Evolutionary conservation across 2,113 vertebrate genomes (phyloP).

Genomic region (Sialia sialis): DNA sequence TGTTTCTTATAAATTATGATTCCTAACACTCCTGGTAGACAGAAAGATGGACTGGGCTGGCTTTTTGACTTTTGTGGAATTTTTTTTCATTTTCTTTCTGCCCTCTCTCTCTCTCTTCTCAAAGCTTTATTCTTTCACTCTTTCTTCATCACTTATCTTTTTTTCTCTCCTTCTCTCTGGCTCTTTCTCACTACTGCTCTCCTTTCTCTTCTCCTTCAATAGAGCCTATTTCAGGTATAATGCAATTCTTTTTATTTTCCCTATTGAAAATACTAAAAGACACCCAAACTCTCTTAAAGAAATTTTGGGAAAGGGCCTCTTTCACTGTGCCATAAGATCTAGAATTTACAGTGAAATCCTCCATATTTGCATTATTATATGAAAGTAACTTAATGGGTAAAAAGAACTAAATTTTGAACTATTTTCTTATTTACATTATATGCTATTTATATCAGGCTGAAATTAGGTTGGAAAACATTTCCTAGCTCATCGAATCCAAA

Average conservation of each 20-base stretch:
- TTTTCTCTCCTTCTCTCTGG: neutral
- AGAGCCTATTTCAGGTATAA: neutral
- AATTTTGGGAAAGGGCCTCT: neutral
- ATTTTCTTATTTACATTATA: neutral
- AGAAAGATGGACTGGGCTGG: neutral
- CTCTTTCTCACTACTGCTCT: neutral
- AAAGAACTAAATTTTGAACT: neutral
- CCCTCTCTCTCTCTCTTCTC: neutral
- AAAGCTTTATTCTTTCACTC: neutral
- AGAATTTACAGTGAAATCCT: neutral
- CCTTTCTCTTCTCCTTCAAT: neutral
- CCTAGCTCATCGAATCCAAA: rapidly evolving
- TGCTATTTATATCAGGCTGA: neutral
- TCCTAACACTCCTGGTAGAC: neutral
- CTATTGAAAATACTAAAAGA: neutral
- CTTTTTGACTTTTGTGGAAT: neutral
- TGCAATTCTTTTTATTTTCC: neutral
- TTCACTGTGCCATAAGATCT: neutral
- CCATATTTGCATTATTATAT: neutral
- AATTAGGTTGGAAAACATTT: neutral
- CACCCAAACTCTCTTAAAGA: neutral
- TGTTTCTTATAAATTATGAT: neutral
- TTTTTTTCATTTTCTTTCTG: neutral
- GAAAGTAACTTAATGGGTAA: neutral
- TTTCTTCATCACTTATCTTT: neutral